phyloP scores from a whole-genome alignment of 2,888 invertebrate species.

The Volucella inanis region DNA sequence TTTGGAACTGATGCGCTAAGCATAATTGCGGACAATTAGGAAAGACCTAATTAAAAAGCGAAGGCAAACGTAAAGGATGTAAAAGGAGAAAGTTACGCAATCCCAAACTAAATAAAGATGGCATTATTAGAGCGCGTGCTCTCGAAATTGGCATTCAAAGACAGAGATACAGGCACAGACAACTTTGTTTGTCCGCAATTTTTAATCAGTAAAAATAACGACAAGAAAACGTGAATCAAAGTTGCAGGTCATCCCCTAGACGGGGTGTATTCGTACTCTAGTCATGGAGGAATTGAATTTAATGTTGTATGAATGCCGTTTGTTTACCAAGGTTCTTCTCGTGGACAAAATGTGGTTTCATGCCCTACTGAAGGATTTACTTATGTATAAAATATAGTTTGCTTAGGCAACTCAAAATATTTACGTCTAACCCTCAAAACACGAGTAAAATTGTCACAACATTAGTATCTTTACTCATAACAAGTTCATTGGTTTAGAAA shows the following conservation, averaged over 20 bases:
- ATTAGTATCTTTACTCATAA: too few species aligned
- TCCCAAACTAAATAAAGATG: background rate
- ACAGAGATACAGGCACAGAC: background rate
- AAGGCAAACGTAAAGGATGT: constrained; percentile 4
- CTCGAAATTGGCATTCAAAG: background rate
- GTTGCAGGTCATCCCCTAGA: background rate
- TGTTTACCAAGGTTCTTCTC: background rate
- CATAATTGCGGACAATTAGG: constrained; percentile 21
- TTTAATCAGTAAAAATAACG: constrained; percentile 19
- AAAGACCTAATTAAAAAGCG: background rate
- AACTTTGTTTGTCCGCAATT: constrained; percentile 1
- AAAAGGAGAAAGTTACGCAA: constrained; percentile 4
- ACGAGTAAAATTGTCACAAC: too few species aligned
- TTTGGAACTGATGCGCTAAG: background rate
- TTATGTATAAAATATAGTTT: too few species aligned
- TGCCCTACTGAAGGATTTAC: too few species aligned
- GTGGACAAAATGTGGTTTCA: too few species aligned
- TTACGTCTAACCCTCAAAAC: too few species aligned
- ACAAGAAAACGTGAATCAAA: constrained; percentile 20
- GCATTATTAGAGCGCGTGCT: background rate
- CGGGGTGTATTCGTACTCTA: too few species aligned
- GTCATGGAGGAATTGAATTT: background rate
- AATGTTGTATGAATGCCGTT: background rate
- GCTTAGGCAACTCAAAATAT: too few species aligned
- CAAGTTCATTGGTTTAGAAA: too few species aligned